Base-by-base conservation (phyloP, 1,140 invertebrate species). In the Diachasma alloeum region DNA sequence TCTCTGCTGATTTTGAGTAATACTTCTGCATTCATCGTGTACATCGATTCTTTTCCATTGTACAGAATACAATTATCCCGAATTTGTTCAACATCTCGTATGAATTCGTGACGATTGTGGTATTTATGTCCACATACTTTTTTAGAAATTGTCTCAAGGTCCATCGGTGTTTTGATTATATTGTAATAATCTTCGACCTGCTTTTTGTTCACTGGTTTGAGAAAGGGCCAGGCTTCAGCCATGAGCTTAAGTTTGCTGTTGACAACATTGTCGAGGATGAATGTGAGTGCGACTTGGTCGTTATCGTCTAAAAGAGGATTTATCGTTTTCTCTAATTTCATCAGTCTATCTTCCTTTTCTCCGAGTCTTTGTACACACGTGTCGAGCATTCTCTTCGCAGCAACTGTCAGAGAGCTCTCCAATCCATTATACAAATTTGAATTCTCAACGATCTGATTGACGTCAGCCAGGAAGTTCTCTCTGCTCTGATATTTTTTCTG, bases 291-390 rank as follows among this genome's bases (percentile, higher is more conserved):
- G 42, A 98, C 97, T 91, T 99, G 97, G 91, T 99, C 98, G 86
- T 99, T 94, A 83, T 99, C 98, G 88, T 99, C 98, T 6, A 99
- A 89, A 15, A 99, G 90, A 11, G 98, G 98, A 92, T 99, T 99
- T 80, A 99, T 99, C 6, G 96, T 96, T 89, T 99, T 99, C 87
- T 99, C 99, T 0, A 99, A 87, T 77, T 96, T 92, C 94, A 98
- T 99, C 19, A 99, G 87, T 82, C 95, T 93, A 77, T 98, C 96
- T 87, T 99, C 98, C 82, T 98, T 98, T 85, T 99, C 96, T 0
- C 91, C 92, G 13, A 99, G 90, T 71, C 94, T 91, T 74, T 95
- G 93, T 0, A 97, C 94, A 84, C 96, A 98, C 37, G 94, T 92
- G 76, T 96, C 94, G 75, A 98, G 87, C 96, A 99, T 97, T 48